A percentile compares a stretch with the other conserved stretches of the same genome.
These are phyloP conservation scores for Rhizomys pruinosus DNA, from an alignment of 2,113 vertebrate species.

Conservation along the genomic window DNA sequence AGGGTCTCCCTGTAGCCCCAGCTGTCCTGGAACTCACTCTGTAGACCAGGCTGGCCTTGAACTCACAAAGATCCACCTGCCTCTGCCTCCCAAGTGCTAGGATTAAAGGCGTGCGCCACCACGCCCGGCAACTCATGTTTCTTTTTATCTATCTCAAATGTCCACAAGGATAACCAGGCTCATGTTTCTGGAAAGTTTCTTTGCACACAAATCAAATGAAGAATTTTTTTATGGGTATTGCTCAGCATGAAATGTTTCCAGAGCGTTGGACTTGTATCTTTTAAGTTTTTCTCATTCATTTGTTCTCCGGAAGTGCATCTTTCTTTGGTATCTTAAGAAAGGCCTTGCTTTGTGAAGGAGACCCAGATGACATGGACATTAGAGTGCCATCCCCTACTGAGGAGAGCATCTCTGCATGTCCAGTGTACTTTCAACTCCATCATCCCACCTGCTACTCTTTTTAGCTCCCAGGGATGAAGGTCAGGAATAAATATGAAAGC, in stretches of 20 bases:
- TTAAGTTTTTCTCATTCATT: neutral
- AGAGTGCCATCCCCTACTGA: neutral
- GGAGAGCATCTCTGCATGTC: neutral
- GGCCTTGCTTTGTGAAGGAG: neutral
- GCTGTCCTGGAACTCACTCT: too few species aligned
- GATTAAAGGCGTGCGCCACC: too few species aligned
- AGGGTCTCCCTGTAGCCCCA: too few species aligned
- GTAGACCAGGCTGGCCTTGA: too few species aligned
- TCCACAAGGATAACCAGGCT: neutral
- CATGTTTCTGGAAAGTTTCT: slow-evolving; percentile 4
- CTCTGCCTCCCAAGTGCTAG: too few species aligned
- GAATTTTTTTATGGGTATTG: neutral
- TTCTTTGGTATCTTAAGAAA: neutral
- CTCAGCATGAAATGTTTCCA: slow-evolving; percentile 4
- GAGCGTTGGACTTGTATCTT: neutral
- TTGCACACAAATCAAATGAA: slow-evolving; percentile 24
- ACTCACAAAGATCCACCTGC: too few species aligned
- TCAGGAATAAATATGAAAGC: too few species aligned
- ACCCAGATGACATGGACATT: too few species aligned
- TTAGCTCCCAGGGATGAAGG: neutral
- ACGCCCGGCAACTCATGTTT: too few species aligned
- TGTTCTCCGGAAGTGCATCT: neutral
- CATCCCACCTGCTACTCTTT: neutral
- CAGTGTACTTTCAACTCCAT: neutral
- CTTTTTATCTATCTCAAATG: neutral